Evolutionary conservation across 2,113 vertebrate species (phyloP), one percentile per base, ranked within the genome.

Genomic region (Oreotrochilus melanogaster): DNA sequence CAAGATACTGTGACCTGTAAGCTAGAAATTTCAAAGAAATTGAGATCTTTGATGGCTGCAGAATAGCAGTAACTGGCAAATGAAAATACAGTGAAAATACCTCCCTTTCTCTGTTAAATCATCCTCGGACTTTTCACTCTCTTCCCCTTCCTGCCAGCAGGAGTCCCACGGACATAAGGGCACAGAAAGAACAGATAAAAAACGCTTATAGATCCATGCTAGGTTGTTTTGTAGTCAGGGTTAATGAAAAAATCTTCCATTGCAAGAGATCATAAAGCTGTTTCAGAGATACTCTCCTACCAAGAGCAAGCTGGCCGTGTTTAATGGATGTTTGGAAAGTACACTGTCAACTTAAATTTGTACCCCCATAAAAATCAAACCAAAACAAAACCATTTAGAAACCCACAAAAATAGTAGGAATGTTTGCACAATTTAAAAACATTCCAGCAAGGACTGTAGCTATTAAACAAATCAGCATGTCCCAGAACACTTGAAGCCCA

Each of bases 261-360:
- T 62, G 60, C 43, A 73, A 79, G 78, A 24, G 60, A 74, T 67
- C 42, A 74, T 42, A 74, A 86, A 51, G 33, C 18, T 58, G 30
- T 86, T 95, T 33, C 62, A 76, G 78, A 91, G 31, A 43, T 57
- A 62, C 11, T 76, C 31, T 13, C 83, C 71, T 67, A 39, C 69
- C 74, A 88, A 69, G 39, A 94, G 33, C 37, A 82, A 88, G 45
- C 23, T 76, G 11, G 2, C 31, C 33, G 17, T 70, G 30, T 66
- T 78, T 95, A 92, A 84, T 88, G 51, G 30, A 79, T 74, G 39
- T 37, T 76, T 76, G 75, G 71, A 90, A 94, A 90, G 62, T 57
- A 89, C 48, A 76, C 62, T 66, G 88, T 78, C 89, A 96, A 92
- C 62, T 93, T 79, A 61, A 62, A 94, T 93, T 92, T 93, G 71